Evolutionary conservation across 2,113 vertebrate species (phyloP).

Genomic region (Syrrhaptes paradoxus): DNA sequence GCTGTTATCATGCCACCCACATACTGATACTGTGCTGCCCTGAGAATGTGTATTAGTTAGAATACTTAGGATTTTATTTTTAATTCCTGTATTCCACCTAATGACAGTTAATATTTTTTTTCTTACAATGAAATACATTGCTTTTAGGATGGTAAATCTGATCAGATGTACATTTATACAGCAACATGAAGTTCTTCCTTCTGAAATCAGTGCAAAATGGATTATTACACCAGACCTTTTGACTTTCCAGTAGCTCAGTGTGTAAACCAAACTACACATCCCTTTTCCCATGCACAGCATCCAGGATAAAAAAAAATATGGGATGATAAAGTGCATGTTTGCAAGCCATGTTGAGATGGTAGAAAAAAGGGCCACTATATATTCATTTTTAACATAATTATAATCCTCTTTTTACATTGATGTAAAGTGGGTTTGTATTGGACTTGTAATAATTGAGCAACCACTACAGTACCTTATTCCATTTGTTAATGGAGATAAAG

Average conservation of each 20-base stretch:
- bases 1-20: neutral
- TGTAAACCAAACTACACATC: neutral
- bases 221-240: neutral
- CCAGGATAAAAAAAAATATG: neutral
- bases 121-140: neutral
- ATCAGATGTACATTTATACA: rapidly evolving
- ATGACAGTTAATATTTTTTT: neutral
- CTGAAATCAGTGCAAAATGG: neutral
- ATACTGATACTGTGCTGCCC: neutral
- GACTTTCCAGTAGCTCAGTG: neutral
- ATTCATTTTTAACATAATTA: neutral
- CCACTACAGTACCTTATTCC: neutral
- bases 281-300: rapidly evolving
- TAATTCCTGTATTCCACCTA: neutral
- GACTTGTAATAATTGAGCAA: neutral
- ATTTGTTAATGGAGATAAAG: neutral
- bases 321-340: neutral
- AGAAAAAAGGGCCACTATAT: neutral
- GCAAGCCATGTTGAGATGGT: neutral
- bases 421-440: neutral
- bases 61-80: neutral
- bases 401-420: neutral
- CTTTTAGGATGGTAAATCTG: neutral
- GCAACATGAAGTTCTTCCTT: neutral
- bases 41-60: neutral